These are phyloP conservation scores for Schizopygopsis malacanthus DNA, from an alignment of 2,797 vertebrate species.

Conservation along the genomic window DNA sequence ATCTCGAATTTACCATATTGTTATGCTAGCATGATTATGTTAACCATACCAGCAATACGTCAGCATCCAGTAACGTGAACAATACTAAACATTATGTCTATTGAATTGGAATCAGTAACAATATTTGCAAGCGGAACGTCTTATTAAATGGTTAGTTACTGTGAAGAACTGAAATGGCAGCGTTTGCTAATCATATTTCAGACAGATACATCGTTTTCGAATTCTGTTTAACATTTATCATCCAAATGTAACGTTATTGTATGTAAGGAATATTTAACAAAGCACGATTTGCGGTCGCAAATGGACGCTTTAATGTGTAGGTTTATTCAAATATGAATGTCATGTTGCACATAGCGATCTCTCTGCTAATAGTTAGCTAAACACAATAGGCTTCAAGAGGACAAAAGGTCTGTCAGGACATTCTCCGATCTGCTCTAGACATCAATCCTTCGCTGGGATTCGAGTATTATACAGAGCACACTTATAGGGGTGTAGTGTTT, in stretches of 20 bases:
- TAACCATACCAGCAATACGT: neutral
- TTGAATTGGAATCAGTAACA: neutral
- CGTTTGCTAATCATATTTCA: neutral
- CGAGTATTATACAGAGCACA: neutral
- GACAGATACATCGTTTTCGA: neutral
- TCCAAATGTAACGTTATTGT: neutral
- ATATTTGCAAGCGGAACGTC: neutral
- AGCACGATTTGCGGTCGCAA: neutral
- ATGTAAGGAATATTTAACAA: neutral
- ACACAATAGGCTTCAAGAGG: neutral
- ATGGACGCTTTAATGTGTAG: neutral
- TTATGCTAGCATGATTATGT: conserved; percentile 30
- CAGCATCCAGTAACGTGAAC: neutral
- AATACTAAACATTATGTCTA: neutral
- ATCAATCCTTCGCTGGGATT: neutral
- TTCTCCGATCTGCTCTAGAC: neutral
- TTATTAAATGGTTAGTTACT: neutral
- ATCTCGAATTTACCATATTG: neutral
- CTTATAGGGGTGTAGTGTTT: too few relatives aligned
- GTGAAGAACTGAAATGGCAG: neutral
- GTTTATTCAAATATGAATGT: neutral
- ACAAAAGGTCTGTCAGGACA: conserved; percentile 13
- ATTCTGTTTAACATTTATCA: neutral
- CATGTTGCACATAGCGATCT: neutral
- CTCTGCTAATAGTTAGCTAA: neutral